phyloP scores from a whole-genome alignment of 2,888 invertebrate genomes.

The Oscheius sp. region DNA sequence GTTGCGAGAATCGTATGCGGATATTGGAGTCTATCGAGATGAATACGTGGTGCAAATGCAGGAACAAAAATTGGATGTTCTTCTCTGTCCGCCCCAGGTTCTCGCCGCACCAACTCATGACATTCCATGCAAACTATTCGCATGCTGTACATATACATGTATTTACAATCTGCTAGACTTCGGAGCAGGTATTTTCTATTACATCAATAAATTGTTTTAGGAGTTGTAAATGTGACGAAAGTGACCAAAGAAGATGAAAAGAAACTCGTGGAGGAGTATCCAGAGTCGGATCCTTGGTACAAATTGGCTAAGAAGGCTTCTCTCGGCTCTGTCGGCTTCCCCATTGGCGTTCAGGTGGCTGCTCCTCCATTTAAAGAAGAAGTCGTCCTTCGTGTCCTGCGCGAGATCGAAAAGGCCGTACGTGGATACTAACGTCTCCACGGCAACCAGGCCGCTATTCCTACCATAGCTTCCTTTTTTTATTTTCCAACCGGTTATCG shows the following conservation, averaged over 20 bases:
- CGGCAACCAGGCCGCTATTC: constrained; percentile 1
- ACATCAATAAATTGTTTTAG: neutral
- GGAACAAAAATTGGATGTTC: constrained; percentile 48
- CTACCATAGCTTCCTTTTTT: neutral
- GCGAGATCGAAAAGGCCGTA: constrained; percentile 58
- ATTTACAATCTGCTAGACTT: constrained; percentile 69
- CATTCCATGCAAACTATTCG: constrained; percentile 52
- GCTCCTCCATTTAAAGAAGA: constrained; percentile 63
- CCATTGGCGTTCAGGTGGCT: constrained; percentile 63
- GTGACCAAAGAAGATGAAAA: constrained; percentile 61
- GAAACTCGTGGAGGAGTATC: constrained; percentile 51
- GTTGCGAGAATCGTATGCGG: constrained; percentile 55
- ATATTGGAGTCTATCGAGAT: constrained; percentile 55
- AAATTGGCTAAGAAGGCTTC: constrained; percentile 49
- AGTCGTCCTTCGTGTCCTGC: constrained; percentile 50
- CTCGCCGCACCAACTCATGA: constrained; percentile 52
- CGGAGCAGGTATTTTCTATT: constrained; percentile 65
- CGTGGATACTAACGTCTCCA: constrained; percentile 35
- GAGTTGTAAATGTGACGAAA: constrained; percentile 69
- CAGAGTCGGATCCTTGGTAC: constrained; percentile 60
- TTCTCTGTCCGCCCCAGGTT: constrained; percentile 58
- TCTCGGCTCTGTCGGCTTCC: constrained; percentile 56
- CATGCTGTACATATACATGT: constrained; percentile 64
- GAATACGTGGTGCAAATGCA: constrained; percentile 51
- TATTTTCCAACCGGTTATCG: no score